These are phyloP conservation scores for Heteromyza rotundicornis DNA, from an alignment of 2,888 invertebrate genomes.

Conservation along the genomic window DNA sequence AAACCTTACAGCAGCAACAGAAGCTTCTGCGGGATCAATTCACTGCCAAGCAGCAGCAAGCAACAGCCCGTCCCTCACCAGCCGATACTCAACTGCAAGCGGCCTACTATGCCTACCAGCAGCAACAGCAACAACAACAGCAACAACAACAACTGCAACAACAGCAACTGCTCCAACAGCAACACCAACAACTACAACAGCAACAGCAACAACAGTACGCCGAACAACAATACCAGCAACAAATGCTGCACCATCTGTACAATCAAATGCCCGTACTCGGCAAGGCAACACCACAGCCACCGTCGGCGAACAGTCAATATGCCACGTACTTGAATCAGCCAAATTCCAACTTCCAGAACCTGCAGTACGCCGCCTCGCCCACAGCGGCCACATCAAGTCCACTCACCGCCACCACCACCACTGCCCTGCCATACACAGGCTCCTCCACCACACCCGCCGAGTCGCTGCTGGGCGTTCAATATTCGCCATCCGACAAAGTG, in stretches of 20 bases:
- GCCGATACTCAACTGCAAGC: constrained; percentile 50
- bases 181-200: constrained; percentile 40
- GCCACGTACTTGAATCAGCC: constrained; percentile 53
- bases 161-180: constrained; percentile 48
- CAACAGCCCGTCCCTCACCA: constrained; percentile 22
- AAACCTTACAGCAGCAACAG: constrained; percentile 25
- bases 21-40: constrained; percentile 3
- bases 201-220: constrained; percentile 34
- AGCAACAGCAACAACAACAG: constrained; percentile 45
- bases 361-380: constrained; percentile 44
- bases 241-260: constrained; percentile 38
- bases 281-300: too few relatives aligned
- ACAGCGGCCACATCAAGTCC: constrained; percentile 42
- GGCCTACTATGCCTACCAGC: constrained; percentile 44
- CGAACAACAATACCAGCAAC: constrained; percentile 45
- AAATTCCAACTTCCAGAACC: too few relatives aligned
- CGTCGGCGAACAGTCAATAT: too few relatives aligned
- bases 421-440: constrained; percentile 35
- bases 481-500: constrained; percentile 63
- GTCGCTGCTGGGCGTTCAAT: constrained; percentile 56
- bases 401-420: constrained; percentile 36
- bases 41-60: constrained; percentile 12
- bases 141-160: constrained; percentile 49
- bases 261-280: constrained; percentile 37
- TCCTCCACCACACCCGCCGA: constrained; percentile 31